These are phyloP conservation scores for Cryptotermes secundus DNA, from an alignment of 1,140 invertebrate species.

Conservation along the genomic window DNA sequence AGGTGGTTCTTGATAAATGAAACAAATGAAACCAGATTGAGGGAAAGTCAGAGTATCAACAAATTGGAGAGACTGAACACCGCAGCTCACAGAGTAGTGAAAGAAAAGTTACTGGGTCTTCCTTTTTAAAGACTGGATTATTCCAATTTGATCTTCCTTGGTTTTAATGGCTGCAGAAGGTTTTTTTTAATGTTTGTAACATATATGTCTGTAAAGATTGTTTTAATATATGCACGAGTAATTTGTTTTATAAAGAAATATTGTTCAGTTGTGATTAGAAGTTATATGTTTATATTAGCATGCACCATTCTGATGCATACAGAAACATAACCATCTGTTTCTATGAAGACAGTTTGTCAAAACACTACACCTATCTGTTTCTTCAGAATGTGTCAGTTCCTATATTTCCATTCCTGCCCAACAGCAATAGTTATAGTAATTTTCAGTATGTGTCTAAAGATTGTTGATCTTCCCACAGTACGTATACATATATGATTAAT, in stretches of 20 bases:
- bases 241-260: neutral
- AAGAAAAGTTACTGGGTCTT: neutral
- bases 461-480: neutral
- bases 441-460: neutral
- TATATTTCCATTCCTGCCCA: neutral
- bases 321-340: constrained; percentile 8
- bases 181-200: neutral
- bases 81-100: constrained; percentile 3
- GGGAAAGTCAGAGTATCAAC: constrained; percentile 6
- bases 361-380: neutral
- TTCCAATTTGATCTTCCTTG: constrained; percentile 4
- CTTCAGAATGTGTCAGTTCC: neutral
- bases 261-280: neutral
- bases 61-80: neutral
- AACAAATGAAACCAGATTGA: neutral
- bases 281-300: neutral
- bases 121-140: constrained; percentile 1
- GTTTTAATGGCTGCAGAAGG: neutral
- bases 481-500: neutral
- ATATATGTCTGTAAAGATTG: neutral
- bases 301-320: neutral
- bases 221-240: neutral
- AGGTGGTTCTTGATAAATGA: constrained; percentile 15
- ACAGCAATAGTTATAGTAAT: neutral
- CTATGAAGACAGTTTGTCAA: constrained; percentile 19